Evolutionary conservation across 2,888 invertebrate genomes (phyloP).

Genomic region (Drosophila affinis): DNA sequence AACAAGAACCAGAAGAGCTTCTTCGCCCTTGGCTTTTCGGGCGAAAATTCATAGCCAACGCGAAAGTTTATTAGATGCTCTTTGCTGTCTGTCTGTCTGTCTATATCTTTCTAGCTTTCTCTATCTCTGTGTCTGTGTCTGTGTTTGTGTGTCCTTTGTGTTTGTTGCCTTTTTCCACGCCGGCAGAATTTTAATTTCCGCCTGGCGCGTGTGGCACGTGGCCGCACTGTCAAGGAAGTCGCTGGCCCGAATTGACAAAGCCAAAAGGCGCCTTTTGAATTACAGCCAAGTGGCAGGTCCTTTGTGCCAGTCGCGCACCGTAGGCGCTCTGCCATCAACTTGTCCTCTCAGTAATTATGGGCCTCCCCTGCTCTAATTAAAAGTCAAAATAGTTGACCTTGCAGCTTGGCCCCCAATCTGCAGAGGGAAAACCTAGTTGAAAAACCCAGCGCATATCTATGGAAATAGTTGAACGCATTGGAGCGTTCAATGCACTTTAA

Average conservation of each 20-base stretch:
- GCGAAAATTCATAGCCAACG: slow-evolving; percentile 36
- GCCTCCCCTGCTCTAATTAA: slow-evolving; percentile 39
- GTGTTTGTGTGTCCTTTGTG: slow-evolving; percentile 21
- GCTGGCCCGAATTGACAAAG: slow-evolving; percentile 14
- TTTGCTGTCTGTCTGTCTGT: slow-evolving; percentile 20
- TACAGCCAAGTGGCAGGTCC: slow-evolving; percentile 19
- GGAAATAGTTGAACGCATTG: slow-evolving; percentile 42
- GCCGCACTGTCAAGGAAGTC: slow-evolving; percentile 46
- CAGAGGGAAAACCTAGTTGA: not conserved
- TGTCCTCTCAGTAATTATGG: slow-evolving; percentile 39
- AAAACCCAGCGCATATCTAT: not conserved
- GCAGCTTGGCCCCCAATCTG: slow-evolving; percentile 2
- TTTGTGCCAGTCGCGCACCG: slow-evolving; percentile 8
- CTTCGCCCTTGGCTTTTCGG: slow-evolving; percentile 26
- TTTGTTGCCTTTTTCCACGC: slow-evolving; percentile 54
- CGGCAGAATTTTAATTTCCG: slow-evolving; percentile 71
- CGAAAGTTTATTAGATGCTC: slow-evolving; percentile 52
- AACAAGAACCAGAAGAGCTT: slow-evolving; percentile 8
- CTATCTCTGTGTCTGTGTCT: not conserved
- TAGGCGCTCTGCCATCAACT: slow-evolving; percentile 21
- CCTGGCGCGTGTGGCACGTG: slow-evolving; percentile 53
- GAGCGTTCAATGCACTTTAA: slow-evolving; percentile 54
- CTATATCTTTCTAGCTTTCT: slow-evolving; percentile 21
- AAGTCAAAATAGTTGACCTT: slow-evolving; percentile 47
- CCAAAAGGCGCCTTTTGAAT: slow-evolving; percentile 32